Base-by-base conservation (phyloP, 2,888 invertebrate genomes). In the Oxyscelio sp. region DNA sequence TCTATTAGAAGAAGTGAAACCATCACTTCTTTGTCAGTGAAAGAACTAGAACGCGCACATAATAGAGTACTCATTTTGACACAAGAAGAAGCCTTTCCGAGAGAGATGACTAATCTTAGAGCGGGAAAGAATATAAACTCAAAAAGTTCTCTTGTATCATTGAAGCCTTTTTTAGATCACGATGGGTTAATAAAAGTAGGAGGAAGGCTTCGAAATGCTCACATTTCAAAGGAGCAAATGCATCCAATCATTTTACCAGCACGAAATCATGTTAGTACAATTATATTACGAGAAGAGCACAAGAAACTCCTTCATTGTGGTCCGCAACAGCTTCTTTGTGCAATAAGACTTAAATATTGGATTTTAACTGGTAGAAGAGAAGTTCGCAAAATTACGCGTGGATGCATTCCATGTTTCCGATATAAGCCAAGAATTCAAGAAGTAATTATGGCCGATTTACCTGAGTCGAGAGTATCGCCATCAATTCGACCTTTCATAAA, bases 361-460 rank as follows among this genome's bases (percentile, higher is more conserved):
- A 89, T 92, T 4, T 65, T 91, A 0, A 81, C 87, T 4, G 89
- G 87, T 4, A 77, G 88, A 56, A 34, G 87, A 31, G 83, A 83
- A 6, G 88, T 90, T 0, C 71, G 88, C 19, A 70, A 66, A 9
- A 40, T 86, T 0, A 85, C 90, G 2, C 45, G 68, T 4, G 82
- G 86, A 0, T 94, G 94, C 84, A 71, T 90, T 0, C 75, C 22
- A 3, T 94, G 94, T 74, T 73, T 83, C n/a, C 85, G 86, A 19
- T 59, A 83, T 8, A 84, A 88, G 5, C 89, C 89, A 4, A 54
- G 43, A 17, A 21, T 84, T 0, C 81, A 78, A 22, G 63, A 81
- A 11, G 89, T 91, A 40, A 88, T 92, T 15, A 93, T 92, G 92
- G 90, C 91, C 0, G 86, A 90, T 24, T 83, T 93, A 11, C 93